Evolutionary conservation across 2,888 invertebrate species (phyloP).

Genomic region (Ariolimax columbianus): DNA sequence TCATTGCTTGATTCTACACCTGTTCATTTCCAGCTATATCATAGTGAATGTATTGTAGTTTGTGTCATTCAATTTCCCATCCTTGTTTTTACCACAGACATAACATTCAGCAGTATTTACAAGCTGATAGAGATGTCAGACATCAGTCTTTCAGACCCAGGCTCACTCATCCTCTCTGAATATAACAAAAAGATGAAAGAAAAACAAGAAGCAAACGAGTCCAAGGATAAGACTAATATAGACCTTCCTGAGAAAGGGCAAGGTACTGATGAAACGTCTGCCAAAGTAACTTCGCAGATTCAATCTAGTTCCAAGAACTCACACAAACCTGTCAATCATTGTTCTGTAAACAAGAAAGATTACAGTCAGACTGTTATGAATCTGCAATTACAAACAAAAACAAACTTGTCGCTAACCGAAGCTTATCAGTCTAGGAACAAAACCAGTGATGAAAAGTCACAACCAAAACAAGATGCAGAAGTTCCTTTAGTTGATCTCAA

Average conservation of each 20-base stretch:
- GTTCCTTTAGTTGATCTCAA: too few species aligned
- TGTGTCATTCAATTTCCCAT: not conserved
- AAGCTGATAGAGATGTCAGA: conserved; percentile 21
- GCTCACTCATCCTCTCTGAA: not conserved
- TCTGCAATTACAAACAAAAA: too few species aligned
- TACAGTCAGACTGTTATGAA: not conserved
- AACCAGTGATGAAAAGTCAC: too few species aligned
- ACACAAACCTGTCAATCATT: not conserved
- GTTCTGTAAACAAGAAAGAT: not conserved
- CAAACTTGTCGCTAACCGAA: too few species aligned
- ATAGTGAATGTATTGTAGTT: too few species aligned
- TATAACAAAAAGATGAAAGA: conserved; percentile 19
- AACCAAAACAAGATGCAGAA: too few species aligned
- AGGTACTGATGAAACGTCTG: too few species aligned
- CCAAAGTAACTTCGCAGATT: not conserved
- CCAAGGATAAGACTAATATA: not conserved
- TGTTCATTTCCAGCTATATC: too few species aligned
- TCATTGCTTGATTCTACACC: too few species aligned
- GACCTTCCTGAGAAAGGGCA: not conserved
- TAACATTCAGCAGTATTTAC: conserved; percentile 34
- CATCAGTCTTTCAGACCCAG: not conserved
- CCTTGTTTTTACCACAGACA: not conserved
- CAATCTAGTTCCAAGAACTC: not conserved
- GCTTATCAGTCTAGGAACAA: too few species aligned
- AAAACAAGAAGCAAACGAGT: conserved; percentile 15